Conservation (phyloP, 1,140 invertebrate species). For the Anastrepha ludens region DNA sequence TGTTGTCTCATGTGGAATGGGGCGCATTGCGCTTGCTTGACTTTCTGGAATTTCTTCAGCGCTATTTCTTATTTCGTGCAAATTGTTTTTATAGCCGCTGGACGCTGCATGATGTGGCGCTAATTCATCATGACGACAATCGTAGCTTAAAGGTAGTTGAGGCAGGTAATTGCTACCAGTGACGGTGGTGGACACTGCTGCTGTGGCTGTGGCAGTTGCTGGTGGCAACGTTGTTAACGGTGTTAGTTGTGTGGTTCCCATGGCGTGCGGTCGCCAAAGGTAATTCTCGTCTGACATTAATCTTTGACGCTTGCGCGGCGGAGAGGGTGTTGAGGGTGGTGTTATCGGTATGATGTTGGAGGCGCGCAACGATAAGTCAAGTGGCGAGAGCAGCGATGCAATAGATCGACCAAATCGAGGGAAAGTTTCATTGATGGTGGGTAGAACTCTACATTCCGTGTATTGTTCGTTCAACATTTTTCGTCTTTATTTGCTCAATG, state of each 20-base stretch:
- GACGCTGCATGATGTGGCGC: not conserved
- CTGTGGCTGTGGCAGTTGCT: conserved; percentile 2
- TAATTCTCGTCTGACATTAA: conserved; percentile 74
- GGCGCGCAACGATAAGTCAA: conserved; percentile 77
- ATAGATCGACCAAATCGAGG: conserved; percentile 69
- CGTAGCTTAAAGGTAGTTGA: conserved; percentile 38
- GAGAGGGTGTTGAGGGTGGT: conserved; percentile 79
- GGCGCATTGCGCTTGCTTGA: conserved; percentile 65
- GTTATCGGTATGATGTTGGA: conserved; percentile 76
- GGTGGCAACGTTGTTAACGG: conserved; percentile 38
- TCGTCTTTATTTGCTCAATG: conserved; percentile 19
- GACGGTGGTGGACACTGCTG: not conserved
- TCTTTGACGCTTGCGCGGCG: conserved; percentile 75
- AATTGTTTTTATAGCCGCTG: conserved; percentile 72
- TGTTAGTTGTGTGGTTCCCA: conserved; percentile 56
- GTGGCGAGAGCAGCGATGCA: conserved; percentile 74
- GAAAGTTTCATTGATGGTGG: conserved; percentile 73
- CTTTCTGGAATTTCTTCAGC: conserved; percentile 70
- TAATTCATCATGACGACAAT: conserved; percentile 15
- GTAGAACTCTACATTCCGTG: conserved; percentile 67
- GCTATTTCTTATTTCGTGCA: conserved; percentile 73
- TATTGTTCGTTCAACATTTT: conserved; percentile 63
- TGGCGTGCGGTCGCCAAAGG: conserved; percentile 74
- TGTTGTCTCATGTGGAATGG: not conserved
- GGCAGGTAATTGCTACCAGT: conserved; percentile 47